A percentile compares a stretch with the other conserved stretches of the same genome.
Conservation (phyloP, 2,797 vertebrate species). For the Serranus cabrilla region DNA sequence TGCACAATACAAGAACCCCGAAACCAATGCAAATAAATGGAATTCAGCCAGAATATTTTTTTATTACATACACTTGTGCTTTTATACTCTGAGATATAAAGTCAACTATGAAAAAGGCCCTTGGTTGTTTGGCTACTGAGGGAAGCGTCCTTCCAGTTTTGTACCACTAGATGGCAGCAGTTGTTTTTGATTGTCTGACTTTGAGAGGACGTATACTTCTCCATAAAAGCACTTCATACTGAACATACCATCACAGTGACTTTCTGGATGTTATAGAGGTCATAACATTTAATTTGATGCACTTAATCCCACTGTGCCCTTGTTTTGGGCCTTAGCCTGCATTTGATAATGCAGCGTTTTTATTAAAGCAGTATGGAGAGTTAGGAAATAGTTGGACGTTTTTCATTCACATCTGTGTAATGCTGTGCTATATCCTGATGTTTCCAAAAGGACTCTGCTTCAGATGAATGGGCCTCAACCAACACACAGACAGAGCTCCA, state of each 20-base stretch:
- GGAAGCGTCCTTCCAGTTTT: not conserved
- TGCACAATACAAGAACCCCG: not conserved
- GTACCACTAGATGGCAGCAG: slow-evolving; percentile 68
- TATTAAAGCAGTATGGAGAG: not conserved
- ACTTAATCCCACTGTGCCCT: not conserved
- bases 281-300: not conserved
- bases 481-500: slow-evolving; percentile 74
- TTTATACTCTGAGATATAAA: not conserved
- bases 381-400: not conserved
- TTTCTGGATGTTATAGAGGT: not conserved
- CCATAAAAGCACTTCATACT: not conserved
- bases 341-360: not conserved
- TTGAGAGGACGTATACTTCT: not conserved
- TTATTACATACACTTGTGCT: not conserved
- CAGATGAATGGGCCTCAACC: slow-evolving; percentile 38
- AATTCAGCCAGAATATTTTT: not conserved
- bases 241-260: not conserved
- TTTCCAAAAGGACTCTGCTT: slow-evolving; percentile 49
- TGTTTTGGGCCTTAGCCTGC: not conserved
- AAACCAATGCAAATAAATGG: not conserved
- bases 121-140: not conserved
- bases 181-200: slow-evolving; percentile 9
- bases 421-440: slow-evolving; percentile 9
- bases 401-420: slow-evolving; percentile 1
- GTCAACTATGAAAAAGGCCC: not conserved